These are phyloP conservation scores for Phylloscopus collybita DNA, from an alignment of 2,797 vertebrate species.

Conservation along the genomic window DNA sequence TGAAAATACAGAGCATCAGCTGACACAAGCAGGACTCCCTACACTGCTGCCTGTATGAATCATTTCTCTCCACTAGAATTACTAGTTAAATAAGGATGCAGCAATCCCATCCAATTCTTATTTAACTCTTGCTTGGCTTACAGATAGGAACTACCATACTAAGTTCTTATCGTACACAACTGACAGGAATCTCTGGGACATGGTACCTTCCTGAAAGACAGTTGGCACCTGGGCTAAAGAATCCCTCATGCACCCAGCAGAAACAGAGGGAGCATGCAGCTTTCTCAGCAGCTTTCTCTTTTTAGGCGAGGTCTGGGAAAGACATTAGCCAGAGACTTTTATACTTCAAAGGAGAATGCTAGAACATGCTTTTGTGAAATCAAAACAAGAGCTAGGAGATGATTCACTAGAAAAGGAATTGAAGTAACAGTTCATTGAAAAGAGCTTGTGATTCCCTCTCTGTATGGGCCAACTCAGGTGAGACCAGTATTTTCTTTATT, in stretches of 20 bases:
- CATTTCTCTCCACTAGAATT: neutral
- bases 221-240: neutral
- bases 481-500: neutral
- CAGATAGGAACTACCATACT: neutral
- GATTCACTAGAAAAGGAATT: neutral
- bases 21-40: neutral
- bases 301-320: neutral
- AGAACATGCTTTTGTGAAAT: neutral
- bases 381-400: neutral
- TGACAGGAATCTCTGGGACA: neutral
- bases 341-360: neutral
- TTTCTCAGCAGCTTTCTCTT: neutral
- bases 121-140: neutral
- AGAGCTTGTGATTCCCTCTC: neutral
- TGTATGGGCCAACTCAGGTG: neutral
- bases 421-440: neutral
- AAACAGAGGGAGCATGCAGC: neutral
- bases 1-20: neutral
- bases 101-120: neutral
- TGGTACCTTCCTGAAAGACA: neutral
- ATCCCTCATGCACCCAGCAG: neutral
- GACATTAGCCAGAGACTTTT: neutral
- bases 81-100: neutral
- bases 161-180: rapidly evolving
- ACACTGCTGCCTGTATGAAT: neutral